These are phyloP conservation scores for Sebastes aleutianus DNA, from an alignment of 2,797 vertebrate genomes.

Conservation along the genomic window DNA sequence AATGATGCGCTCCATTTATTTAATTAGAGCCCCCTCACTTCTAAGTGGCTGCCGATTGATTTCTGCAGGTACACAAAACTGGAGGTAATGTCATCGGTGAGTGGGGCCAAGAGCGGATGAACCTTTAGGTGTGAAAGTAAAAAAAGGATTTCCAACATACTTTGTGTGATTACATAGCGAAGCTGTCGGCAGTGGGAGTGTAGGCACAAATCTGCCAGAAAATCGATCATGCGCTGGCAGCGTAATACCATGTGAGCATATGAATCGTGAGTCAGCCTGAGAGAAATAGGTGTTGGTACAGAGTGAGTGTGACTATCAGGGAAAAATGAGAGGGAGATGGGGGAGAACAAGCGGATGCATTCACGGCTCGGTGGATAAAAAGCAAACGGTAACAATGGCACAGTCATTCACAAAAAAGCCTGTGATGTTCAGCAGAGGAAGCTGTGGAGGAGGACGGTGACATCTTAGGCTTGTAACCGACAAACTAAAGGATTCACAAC, in stretches of 20 bases:
- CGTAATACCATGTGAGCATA: slow-evolving; percentile 41
- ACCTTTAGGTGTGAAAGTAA: slow-evolving; percentile 60
- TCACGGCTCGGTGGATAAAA: slow-evolving; percentile 46
- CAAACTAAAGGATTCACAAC: not conserved
- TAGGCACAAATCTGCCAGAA: slow-evolving; percentile 49
- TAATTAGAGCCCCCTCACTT: slow-evolving; percentile 68
- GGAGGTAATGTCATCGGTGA: slow-evolving; percentile 43
- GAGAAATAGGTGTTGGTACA: slow-evolving; percentile 52
- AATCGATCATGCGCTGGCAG: slow-evolving; percentile 55
- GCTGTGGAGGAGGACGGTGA: slow-evolving; percentile 53
- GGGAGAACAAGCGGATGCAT: slow-evolving; percentile 51
- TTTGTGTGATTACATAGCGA: slow-evolving; percentile 63
- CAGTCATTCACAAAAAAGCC: slow-evolving; percentile 68
- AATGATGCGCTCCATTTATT: slow-evolving; percentile 63
- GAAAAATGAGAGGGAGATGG: slow-evolving; percentile 38
- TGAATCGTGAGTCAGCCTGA: slow-evolving; percentile 54
- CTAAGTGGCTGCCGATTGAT: slow-evolving; percentile 65
- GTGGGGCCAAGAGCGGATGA: slow-evolving; percentile 37
- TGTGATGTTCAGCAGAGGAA: slow-evolving; percentile 68
- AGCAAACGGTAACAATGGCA: slow-evolving; percentile 52
- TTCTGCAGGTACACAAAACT: slow-evolving; percentile 55
- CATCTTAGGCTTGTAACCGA: slow-evolving; percentile 30
- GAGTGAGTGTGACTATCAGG: slow-evolving; percentile 41
- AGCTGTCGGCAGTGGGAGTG: slow-evolving; percentile 30
- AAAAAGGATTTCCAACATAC: slow-evolving; percentile 57